Percentiles rank a stretch among this genome's conserved stretches.
Conservation (phyloP, 2,888 invertebrate species). For the Osmoderma eremita region DNA sequence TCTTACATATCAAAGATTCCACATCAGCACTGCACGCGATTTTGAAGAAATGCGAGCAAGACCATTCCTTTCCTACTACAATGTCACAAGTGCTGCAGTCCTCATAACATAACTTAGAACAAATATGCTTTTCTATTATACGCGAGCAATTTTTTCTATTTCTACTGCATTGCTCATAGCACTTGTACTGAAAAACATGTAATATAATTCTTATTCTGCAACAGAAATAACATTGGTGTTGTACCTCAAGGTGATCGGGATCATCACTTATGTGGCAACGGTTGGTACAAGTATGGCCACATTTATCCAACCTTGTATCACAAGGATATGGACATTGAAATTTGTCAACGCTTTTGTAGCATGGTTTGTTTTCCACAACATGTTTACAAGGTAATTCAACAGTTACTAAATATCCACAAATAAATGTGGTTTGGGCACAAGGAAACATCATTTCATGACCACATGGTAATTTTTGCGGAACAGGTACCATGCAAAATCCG, state of each 20-base stretch:
- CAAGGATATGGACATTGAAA: slow-evolving; percentile 66
- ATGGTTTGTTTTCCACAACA: slow-evolving; percentile 62
- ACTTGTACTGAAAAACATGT: slow-evolving; percentile 62
- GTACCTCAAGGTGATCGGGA: slow-evolving; percentile 69
- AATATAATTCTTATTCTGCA: background rate
- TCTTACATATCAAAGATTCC: slow-evolving; percentile 61
- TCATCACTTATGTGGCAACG: slow-evolving; percentile 70
- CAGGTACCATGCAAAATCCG: slow-evolving; percentile 62
- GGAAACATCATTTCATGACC: slow-evolving; percentile 44
- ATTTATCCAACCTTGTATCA: slow-evolving; percentile 66
- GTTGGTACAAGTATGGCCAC: slow-evolving; percentile 72
- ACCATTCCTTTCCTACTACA: slow-evolving; percentile 63
- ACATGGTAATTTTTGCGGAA: slow-evolving; percentile 52
- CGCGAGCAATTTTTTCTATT: slow-evolving; percentile 64
- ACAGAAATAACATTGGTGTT: slow-evolving; percentile 8
- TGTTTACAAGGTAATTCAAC: slow-evolving; percentile 57
- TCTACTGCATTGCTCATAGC: slow-evolving; percentile 64
- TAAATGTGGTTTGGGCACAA: slow-evolving; percentile 60
- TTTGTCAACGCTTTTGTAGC: slow-evolving; percentile 58
- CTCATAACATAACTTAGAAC: slow-evolving; percentile 61
- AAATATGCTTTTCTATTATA: slow-evolving; percentile 62
- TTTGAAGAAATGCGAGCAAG: slow-evolving; percentile 64
- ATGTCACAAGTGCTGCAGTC: slow-evolving; percentile 65
- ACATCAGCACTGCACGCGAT: slow-evolving; percentile 63
- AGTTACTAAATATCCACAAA: slow-evolving; percentile 52